phyloP scores from a whole-genome alignment of 2,888 invertebrate species.

The Aphidius colemani region DNA sequence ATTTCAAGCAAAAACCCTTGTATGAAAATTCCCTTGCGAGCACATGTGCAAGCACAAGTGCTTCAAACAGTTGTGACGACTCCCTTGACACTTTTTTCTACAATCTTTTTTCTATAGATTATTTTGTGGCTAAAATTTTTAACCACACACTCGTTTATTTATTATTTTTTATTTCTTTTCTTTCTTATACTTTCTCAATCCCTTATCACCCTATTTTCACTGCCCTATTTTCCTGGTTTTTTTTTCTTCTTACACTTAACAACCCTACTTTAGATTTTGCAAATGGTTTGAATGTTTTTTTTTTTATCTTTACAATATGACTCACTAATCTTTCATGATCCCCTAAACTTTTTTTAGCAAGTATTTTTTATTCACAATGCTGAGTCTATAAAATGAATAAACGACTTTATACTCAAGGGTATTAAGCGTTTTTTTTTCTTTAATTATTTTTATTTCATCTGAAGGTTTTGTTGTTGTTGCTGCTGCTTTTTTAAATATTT shows the following conservation, averaged over 20 bases:
- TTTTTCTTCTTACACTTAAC: conserved; percentile 11
- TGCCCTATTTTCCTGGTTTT: conserved; percentile 6
- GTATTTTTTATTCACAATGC: conserved; percentile 6
- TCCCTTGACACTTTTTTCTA: conserved; percentile 28
- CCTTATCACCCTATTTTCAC: conserved; percentile 3
- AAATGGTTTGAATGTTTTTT: too few species aligned
- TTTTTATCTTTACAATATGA: conserved; percentile 2
- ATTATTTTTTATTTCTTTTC: conserved; percentile 11
- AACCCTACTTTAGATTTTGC: not conserved
- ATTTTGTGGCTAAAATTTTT: not conserved
- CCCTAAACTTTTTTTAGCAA: conserved; percentile 2
- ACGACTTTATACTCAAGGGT: not conserved
- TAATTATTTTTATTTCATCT: too few species aligned
- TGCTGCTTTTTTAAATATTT: too few species aligned
- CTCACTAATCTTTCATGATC: conserved; percentile 25
- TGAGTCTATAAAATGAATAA: conserved; percentile 16
- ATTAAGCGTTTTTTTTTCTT: too few species aligned
- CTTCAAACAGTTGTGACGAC: conserved; percentile 42
- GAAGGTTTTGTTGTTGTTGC: too few species aligned
- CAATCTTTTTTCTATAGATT: conserved; percentile 12
- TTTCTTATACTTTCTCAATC: conserved; percentile 7
- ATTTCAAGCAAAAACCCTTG: conserved; percentile 5
- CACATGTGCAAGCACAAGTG: conserved; percentile 44
- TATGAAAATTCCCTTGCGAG: conserved; percentile 52
- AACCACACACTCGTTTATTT: not conserved